These are phyloP conservation scores for Pachydiplax longipennis DNA, from an alignment of 2,888 invertebrate genomes.

Conservation along the genomic window DNA sequence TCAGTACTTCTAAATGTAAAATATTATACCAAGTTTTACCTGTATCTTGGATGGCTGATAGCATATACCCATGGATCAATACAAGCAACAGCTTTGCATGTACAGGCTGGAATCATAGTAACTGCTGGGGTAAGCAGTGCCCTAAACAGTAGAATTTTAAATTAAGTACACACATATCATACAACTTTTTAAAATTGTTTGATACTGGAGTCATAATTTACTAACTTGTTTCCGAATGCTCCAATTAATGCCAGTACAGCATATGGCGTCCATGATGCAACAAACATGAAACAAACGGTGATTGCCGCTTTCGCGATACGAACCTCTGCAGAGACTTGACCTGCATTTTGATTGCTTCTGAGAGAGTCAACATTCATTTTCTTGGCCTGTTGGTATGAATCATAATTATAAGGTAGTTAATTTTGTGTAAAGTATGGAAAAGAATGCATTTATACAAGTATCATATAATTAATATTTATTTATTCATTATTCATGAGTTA, in stretches of 20 bases:
- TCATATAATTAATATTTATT: too few relatives aligned
- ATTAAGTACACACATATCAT: background rate
- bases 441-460: too few relatives aligned
- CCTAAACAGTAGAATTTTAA: conserved; percentile 53
- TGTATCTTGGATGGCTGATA: conserved; percentile 88
- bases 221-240: conserved; percentile 77
- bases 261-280: conserved; percentile 91
- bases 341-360: conserved; percentile 72
- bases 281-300: conserved; percentile 83
- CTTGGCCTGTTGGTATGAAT: conserved; percentile 68
- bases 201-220: background rate
- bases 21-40: conserved; percentile 61
- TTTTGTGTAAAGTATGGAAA: background rate
- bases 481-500: background rate
- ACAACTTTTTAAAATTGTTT: background rate
- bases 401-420: background rate
- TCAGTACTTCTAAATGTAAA: background rate
- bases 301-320: conserved; percentile 89
- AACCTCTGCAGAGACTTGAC: conserved; percentile 76
- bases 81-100: conserved; percentile 89
- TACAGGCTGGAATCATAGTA: conserved; percentile 86
- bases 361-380: conserved; percentile 92
- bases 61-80: conserved; percentile 92
- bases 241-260: conserved; percentile 83
- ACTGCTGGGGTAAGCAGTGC: conserved; percentile 61